Evolutionary conservation across 2,113 vertebrate genomes (phyloP), one percentile per base, ranked within the genome.

Genomic region (Terrapene triunguis): DNA sequence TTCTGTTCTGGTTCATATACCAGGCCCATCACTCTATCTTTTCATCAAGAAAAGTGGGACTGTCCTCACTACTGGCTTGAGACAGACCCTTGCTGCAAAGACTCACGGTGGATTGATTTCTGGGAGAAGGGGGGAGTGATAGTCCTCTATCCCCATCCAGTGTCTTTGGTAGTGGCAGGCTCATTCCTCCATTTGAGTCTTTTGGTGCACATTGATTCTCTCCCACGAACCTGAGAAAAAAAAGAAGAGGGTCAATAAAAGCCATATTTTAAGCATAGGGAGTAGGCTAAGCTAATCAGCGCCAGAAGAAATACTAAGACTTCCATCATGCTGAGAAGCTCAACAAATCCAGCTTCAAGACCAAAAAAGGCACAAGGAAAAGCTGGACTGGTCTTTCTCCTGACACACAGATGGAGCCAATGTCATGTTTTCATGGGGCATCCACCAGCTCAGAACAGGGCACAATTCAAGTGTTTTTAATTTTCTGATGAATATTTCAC

Each of bases 291-390:
- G 44, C 11, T 29, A 88, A 14, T 83, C 65, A 82, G 25, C 78
- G 82, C 84, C 53, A 25, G 85, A 80, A 81, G 44, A 51, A n/a
- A 38, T 44, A 35, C 25, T 19, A 10, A 38, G 85, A 93, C n/a
- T 92, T 81, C 44, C 89, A 14, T 62, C 80, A 72, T 47, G 51
- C 82, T 92, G 16, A 48, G 95, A 59, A 90, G 21, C 87, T 47
- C 69, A 76, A 62, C 19, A 72, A 38, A 72, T 38, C 19, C 65
- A 38, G 65, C n/a, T 72, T n/a, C n/a, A 19, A 10, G n/a, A 72
- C 65, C 21, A 5, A 22, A 72, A 72, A 72, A 72, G 35, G 65
- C 8, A 22, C 19, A n/a, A 72, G 65, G 62, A 92, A 94, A 87
- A 62, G 35, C 76, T 89, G 69, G 76, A 22, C 81, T 82, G 82